Evolutionary conservation across 2,888 invertebrate genomes (phyloP), one percentile per base, ranked within the genome.

Genomic region (Calameuta pallipes): DNA sequence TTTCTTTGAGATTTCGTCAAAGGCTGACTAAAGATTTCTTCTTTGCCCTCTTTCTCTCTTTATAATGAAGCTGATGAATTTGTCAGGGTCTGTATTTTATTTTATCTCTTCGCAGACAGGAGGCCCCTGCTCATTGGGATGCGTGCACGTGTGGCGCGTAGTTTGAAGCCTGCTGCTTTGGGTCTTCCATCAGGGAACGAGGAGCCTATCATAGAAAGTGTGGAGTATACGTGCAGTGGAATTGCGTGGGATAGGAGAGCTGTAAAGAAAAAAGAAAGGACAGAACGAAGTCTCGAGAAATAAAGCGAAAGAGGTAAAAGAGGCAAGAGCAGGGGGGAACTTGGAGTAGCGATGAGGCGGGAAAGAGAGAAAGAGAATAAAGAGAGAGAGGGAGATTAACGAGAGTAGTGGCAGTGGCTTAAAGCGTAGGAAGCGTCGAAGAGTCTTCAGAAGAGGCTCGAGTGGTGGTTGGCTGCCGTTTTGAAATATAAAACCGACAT

Each of bases 401-500:
- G 56, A 56, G 56, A 56, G 56, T 56, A 56, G 56, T 56, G 2
- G 23, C 56, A 56, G 56, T 56, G 56, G 56, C 56, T 56, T 56
- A 56, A 56, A 56, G 23, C 71, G 71, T 71, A 71, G 71, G 71
- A 71, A 34, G 71, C 71, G 34, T 71, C 71, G 71, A 34, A 71
- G 33, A 71, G 71, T 71, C 23, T 71, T 71, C 31, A 56, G 56
- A 56, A 56, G 56, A 56, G 56, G 56, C 56, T 71, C 71, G 71
- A 71, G 34, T 71, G 33, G 71, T 31, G 34, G 71, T 34, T 34
- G 71, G 71, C 33, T 34, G 13, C 71, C 71, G 71, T 71, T 71
- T 71, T 34, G 33, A 71, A 71, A 34, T 71, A 71, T 71, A 71
- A 71, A 71, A 71, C 71, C 71, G 71, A 71, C 71, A 34, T 71